Percentiles rank a stretch among this genome's conserved stretches.
Evolutionary conservation across 2,113 vertebrate genomes (phyloP).

Genomic region (Cisticola juncidis): DNA sequence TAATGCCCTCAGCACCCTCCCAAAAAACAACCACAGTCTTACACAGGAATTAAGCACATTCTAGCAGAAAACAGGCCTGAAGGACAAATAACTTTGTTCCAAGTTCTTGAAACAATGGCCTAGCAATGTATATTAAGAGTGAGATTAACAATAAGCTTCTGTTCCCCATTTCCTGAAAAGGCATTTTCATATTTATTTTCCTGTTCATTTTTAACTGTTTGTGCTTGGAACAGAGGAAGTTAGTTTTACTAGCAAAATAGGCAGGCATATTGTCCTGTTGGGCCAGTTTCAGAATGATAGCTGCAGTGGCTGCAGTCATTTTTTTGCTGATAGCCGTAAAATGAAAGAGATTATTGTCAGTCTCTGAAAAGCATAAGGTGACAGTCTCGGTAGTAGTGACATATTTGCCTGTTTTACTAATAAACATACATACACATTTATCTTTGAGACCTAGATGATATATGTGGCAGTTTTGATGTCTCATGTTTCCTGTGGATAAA

Average conservation of each 20-base stretch:
- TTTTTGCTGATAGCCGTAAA: neutral
- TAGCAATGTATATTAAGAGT: neutral
- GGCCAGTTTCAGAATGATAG: neutral
- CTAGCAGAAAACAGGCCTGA: neutral
- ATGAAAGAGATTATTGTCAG: neutral
- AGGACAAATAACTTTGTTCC: conserved; percentile 39
- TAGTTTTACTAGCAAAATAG: neutral
- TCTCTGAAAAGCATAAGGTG: neutral
- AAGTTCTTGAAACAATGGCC: conserved; percentile 60
- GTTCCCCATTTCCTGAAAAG: conserved; percentile 60
- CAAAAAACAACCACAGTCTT: rapidly evolving
- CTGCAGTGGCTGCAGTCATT: neutral
- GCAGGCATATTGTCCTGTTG: neutral
- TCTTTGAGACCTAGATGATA: neutral
- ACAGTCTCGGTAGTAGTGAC: neutral
- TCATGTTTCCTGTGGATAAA: neutral
- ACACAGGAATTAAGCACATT: neutral
- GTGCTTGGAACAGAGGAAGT: neutral
- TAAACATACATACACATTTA: neutral
- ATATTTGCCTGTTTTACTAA: neutral
- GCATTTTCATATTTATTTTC: neutral
- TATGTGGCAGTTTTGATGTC: neutral
- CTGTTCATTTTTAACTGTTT: neutral
- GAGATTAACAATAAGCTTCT: conserved; percentile 69
- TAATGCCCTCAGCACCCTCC: neutral